Evolutionary conservation across 2,113 vertebrate genomes (phyloP), one percentile per base, ranked within the genome.

Genomic region (Labeo rohita): DNA sequence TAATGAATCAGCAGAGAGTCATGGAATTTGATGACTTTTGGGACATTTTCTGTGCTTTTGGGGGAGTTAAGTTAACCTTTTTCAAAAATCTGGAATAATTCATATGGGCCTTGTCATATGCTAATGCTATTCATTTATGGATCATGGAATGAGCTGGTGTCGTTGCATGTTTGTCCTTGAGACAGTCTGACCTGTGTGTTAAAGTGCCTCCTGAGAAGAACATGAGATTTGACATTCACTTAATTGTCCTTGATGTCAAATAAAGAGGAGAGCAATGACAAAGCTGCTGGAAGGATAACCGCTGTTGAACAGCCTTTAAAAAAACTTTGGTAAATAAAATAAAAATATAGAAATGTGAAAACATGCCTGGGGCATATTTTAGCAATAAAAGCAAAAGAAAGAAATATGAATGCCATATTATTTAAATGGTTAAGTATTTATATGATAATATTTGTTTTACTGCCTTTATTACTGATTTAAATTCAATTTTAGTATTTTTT

Each of bases 121-220:
- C 52, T 54, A 54, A 77, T 77, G 4, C 28, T 77, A 10, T 34
- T 61, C 56, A 36, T 54, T 36, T 54, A 36, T 77, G 23, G 28
- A 54, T 77, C 36, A 45, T 63, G 54, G 36, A 12, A 63, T 23
- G 84, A 54, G 86, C 52, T 87, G 91, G 88, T 89, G 83, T 91
- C 47, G 84, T 81, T 74, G 77, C 8, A 47, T 81, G 79, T 68
- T 68, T 50, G 61, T 81, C 45, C 79, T 81, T 81, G 54, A 65
- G 36, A 86, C 88, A 80, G 47, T 54, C 79, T 87, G 90, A 76
- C 74, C 49, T 54, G 49, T 77, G 23, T 54, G 90, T 90, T 88
- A 88, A 6, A 63, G 88, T 50, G 52, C 82, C 18, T 52, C 47
- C 47, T 15, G 21, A 84, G 50, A 75, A 3, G 70, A 54, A 28